Conservation (phyloP, 2,888 invertebrate species). For the Rhamnusium bicolor region DNA sequence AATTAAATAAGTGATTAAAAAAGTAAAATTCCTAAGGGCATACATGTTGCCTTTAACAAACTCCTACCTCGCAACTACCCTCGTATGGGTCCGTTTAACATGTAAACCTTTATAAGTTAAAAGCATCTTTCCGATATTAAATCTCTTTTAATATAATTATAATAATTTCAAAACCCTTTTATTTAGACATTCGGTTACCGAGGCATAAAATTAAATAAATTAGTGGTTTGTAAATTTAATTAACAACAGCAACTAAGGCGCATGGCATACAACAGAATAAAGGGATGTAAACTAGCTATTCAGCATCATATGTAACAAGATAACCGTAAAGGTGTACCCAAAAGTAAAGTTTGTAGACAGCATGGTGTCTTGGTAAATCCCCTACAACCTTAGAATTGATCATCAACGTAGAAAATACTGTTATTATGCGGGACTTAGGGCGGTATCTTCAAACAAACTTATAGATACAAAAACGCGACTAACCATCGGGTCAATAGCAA, state of each 20-base stretch:
- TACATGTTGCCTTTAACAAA: too few species aligned
- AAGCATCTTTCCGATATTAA: too few species aligned
- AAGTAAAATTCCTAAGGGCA: too few species aligned
- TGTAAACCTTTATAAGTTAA: too few species aligned
- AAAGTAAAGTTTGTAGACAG: slow-evolving; percentile 42
- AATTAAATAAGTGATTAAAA: too few species aligned
- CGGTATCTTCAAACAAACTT: slow-evolving; percentile 41
- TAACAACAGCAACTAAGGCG: slow-evolving; percentile 1
- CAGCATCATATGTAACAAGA: slow-evolving; percentile 13
- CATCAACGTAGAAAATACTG: slow-evolving; percentile 63
- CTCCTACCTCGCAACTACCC: too few species aligned
- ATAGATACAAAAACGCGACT: slow-evolving; percentile 20
- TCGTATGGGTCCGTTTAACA: too few species aligned
- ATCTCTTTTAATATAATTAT: not conserved
- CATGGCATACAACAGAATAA: not conserved
- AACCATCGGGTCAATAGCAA: not conserved
- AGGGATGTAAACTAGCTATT: slow-evolving; percentile 3
- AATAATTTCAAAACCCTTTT: not conserved
- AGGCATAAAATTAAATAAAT: slow-evolving; percentile 13
- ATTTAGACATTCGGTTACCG: not conserved
- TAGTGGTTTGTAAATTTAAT: slow-evolving; percentile 19
- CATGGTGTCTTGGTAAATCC: slow-evolving; percentile 44
- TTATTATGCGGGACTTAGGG: slow-evolving; percentile 59
- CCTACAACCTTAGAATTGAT: slow-evolving; percentile 52
- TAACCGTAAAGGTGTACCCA: not conserved